A percentile compares a stretch with the other conserved stretches of the same genome.
Evolutionary conservation across 2,113 vertebrate genomes (phyloP).

Genomic region (Rattus norvegicus): GRCr8 NC_086022.1:112664501-112665000

Average conservation of each 20-base stretch:
- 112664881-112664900: neutral
- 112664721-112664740: rapidly evolving
- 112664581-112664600: neutral
- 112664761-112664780: neutral
- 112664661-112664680: neutral
- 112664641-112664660: neutral
- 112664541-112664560: neutral
- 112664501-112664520: conserved; percentile 38
- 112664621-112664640: neutral
- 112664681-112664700: neutral
- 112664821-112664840: neutral
- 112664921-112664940: neutral
- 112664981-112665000: neutral
- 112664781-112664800: neutral
- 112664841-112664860: neutral
- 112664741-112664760: neutral
- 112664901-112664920: rapidly evolving
- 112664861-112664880: neutral
- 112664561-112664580: neutral
- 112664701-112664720: too few relatives aligned
- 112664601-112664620: neutral
- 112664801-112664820: neutral
- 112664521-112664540: neutral
- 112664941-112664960: neutral
- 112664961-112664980: neutral